phyloP scores from a whole-genome alignment of 2,888 invertebrate species.

The Leuctra nigra region DNA sequence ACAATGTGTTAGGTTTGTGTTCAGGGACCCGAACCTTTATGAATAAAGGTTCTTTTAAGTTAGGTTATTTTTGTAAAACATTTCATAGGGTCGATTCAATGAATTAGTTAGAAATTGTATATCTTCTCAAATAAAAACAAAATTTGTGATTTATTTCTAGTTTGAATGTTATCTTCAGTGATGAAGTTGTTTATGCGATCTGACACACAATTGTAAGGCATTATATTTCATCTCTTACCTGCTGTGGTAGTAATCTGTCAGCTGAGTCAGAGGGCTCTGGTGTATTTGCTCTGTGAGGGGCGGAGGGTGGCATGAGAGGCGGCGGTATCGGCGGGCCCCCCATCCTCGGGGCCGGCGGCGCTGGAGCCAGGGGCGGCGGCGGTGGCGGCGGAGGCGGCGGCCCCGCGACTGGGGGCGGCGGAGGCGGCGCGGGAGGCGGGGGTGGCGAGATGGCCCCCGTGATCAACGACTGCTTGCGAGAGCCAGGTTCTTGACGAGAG shows the following conservation, averaged over 20 bases:
- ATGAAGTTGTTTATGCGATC: too few relatives aligned
- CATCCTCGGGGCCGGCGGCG: constrained; percentile 38
- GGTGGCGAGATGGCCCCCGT: constrained; percentile 36
- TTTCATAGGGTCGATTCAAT: too few relatives aligned
- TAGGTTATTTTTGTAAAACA: too few relatives aligned
- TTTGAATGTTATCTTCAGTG: too few relatives aligned
- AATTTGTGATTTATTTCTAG: too few relatives aligned
- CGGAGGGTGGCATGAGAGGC: constrained; percentile 35
- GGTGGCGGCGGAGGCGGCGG: constrained; percentile 37
- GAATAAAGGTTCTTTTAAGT: too few relatives aligned
- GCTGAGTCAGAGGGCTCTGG: constrained; percentile 37
- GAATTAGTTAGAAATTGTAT: too few relatives aligned
- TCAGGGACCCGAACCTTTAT: too few relatives aligned
- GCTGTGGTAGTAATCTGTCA: constrained; percentile 69
- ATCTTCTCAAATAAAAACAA: too few relatives aligned
- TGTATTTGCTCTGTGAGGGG: constrained; percentile 35
- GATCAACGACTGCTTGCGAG: constrained; percentile 53
- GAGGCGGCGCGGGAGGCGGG: constrained; percentile 43
- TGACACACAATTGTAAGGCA: too few relatives aligned
- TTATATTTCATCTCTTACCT: too few relatives aligned
- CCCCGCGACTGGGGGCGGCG: constrained; percentile 35
- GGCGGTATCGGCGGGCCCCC: constrained; percentile 37
- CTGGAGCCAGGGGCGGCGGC: constrained; percentile 33
- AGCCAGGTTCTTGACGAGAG: constrained; percentile 44
- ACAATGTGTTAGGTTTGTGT: too few relatives aligned